Conservation (phyloP, 2,113 vertebrate genomes). For the Laticauda colubrina region DNA sequence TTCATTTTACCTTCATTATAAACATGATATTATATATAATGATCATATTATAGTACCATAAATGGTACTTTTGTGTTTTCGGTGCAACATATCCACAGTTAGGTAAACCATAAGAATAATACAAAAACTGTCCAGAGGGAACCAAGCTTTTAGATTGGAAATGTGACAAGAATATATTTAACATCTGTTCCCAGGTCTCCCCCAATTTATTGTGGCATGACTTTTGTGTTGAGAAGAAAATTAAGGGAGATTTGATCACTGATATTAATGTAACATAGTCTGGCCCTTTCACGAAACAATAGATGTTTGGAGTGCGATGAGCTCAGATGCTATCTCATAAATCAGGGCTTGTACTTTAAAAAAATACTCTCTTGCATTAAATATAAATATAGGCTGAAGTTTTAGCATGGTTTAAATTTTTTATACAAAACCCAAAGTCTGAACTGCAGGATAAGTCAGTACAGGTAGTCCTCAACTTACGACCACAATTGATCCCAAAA, state of each 20-base stretch:
- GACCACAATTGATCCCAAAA: not conserved
- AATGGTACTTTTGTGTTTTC: not conserved
- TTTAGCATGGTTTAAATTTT: not conserved
- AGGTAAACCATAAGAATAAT: not conserved
- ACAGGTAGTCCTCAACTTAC: not conserved
- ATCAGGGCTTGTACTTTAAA: not conserved
- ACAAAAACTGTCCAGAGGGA: not conserved
- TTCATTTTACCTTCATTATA: not conserved
- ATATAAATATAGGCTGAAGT: not conserved
- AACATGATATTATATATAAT: not conserved
- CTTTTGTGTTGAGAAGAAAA: not conserved
- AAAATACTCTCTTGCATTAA: not conserved
- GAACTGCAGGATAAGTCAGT: not conserved
- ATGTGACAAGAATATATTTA: not conserved
- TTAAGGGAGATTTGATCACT: slow-evolving; percentile 3
- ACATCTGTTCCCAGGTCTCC: not conserved
- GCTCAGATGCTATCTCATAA: not conserved
- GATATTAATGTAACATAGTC: not conserved
- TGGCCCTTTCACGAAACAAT: not conserved
- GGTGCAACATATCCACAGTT: not conserved
- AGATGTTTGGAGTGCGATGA: not conserved
- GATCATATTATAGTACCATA: not conserved
- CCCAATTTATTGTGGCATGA: too few species aligned
- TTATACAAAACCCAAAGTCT: not conserved
- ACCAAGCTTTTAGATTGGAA: not conserved